Conservation (phyloP, 2,797 vertebrate genomes). For the Pipistrellus pygmaeus region DNA sequence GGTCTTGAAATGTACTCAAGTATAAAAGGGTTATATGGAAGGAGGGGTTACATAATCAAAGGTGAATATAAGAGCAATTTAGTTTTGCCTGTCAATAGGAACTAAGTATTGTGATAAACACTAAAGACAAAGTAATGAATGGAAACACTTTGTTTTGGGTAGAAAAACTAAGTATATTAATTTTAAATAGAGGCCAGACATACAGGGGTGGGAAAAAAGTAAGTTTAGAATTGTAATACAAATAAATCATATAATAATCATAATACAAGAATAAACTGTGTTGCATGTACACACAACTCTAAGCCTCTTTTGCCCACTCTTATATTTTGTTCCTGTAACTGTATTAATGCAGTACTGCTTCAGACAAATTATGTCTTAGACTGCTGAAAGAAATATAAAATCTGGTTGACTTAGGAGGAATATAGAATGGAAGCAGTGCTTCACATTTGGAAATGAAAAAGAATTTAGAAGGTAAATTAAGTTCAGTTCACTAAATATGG, state of each 20-base stretch:
- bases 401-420: neutral
- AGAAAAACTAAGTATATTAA: neutral
- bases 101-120: neutral
- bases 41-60: neutral
- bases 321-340: neutral
- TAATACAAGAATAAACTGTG: neutral
- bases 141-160: neutral
- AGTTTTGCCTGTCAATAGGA: neutral
- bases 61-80: neutral
- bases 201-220: neutral
- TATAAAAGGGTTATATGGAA: constrained; percentile 2
- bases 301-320: neutral
- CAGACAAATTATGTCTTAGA: neutral
- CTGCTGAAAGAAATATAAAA: neutral
- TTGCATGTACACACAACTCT: neutral
- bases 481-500: neutral
- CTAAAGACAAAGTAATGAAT: neutral
- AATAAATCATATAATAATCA: neutral
- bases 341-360: neutral
- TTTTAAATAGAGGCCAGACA: neutral
- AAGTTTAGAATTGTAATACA: neutral
- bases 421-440: neutral
- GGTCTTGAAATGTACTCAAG: neutral
- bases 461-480: neutral
- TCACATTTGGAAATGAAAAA: constrained; percentile 31